Base-by-base conservation (phyloP, 2,113 vertebrate species). In the Hydrochoerus hydrochaeris region DNA sequence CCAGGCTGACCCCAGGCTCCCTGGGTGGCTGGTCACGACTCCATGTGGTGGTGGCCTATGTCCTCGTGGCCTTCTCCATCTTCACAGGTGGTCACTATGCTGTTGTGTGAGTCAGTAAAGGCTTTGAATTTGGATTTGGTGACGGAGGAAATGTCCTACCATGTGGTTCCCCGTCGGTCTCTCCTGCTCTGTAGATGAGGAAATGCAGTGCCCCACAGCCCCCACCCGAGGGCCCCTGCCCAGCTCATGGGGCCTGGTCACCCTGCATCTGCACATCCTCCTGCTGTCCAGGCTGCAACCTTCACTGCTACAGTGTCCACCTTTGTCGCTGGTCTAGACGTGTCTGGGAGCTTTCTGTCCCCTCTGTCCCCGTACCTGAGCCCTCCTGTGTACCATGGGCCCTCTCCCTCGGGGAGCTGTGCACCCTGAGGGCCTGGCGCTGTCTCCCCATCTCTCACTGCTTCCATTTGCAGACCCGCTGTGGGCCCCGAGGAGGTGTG, bases 361-460 rank as follows among this genome's bases (percentile, higher is more conserved):
- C 26, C 12, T 78, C 26, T 49, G 26, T 28, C 44, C 5, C 12
- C 6, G 7, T 30, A 28, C 49, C 14, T 26, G 30, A 49, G 44
- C 75, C 44, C 44, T 78, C 28, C 75, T 16, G 13, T 49, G 24
- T 30, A 38, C 41, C 30, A 1, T 9, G 30, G 26, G 7, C 3
- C 0, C 6, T 5, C 24, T 3, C 7, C 6, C 0, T 0, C 0
- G 2, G 19, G 14, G 14, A 0, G 3, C 22, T 35, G 52, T 1
- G 1, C 7, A 24, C 22, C n/a, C n/a, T 22, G 9, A 44, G 38
- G 22, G 9, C 20, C 71, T 4, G 11, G 38, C 11, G 38, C 41
- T 54, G 54, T 46, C 11, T 30, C 73, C 26, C 26, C 5, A 1
- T 4, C 3, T 75, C 73, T 46, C 41, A 10, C 2, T 0, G 22